Percentiles rank a stretch among this genome's conserved stretches.
Evolutionary conservation across 1,140 invertebrate species (phyloP).

Genomic region (Diachasma alloeum): DNA sequence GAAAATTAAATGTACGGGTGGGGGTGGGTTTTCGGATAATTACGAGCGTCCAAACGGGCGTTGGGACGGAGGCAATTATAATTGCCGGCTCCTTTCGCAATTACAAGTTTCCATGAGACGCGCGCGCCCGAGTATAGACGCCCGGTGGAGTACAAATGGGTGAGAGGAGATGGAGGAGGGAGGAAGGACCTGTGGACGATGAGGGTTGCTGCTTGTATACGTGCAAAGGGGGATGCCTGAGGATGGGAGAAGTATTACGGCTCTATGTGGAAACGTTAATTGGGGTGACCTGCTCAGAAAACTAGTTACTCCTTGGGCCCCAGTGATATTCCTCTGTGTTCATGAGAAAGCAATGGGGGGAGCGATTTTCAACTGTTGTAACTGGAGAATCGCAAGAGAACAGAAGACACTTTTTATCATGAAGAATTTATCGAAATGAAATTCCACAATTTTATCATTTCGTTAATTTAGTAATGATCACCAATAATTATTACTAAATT

Average conservation of each 20-base stretch:
- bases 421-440: too few relatives aligned
- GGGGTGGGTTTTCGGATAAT: conserved; percentile 56
- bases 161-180: not conserved
- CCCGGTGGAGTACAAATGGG: conserved; percentile 32
- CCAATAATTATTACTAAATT: too few relatives aligned
- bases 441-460: too few relatives aligned
- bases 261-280: conserved; percentile 65
- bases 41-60: conserved; percentile 49
- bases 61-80: conserved; percentile 61
- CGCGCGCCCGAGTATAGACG: not conserved
- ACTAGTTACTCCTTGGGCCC: conserved; percentile 61
- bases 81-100: conserved; percentile 66
- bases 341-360: not conserved
- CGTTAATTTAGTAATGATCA: too few relatives aligned
- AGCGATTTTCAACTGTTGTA: not conserved
- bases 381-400: not conserved
- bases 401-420: too few relatives aligned
- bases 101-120: conserved; percentile 59
- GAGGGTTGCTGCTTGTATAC: not conserved
- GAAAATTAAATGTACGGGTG: not conserved
- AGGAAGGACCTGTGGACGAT: conserved; percentile 11
- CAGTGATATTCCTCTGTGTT: conserved; percentile 54
- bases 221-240: conserved; percentile 1
- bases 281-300: conserved; percentile 65
- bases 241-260: conserved; percentile 25